Evolutionary conservation across 2,797 vertebrate genomes (phyloP), one percentile per base, ranked within the genome.

Genomic region (Phataginus tricuspis): DNA sequence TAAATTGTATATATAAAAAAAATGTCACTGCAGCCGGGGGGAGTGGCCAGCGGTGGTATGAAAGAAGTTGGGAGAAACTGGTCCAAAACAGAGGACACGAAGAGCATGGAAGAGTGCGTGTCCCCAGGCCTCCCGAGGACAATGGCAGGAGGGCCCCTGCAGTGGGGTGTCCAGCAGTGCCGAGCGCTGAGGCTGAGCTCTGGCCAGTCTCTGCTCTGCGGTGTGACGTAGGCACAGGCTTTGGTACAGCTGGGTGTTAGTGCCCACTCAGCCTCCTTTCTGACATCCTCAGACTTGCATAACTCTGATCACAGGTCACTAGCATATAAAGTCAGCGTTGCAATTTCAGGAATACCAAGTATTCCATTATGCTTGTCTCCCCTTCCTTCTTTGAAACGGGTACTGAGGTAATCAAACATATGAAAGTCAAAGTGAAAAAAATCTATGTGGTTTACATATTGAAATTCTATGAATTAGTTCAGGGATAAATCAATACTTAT

Each of bases 331-430:
- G 51, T 90, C 79, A 79, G 23, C 45, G 31, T 18, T 63, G 39
- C 51, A 61, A 18, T 29, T 78, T 66, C 77, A 45, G 25, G 42
- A 68, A 86, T 34, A 31, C 2, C 69, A 91, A 91, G 7, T 27
- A 75, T 64, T 89, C 29, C 23, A 61, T 49, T 90, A 89, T 71
- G 19, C 51, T 87, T 64, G 45, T 42, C 83, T 92, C 29, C 39
- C 27, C 63, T 79, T 86, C 15, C 39, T 39, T 75, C 39, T 84
- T 95, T 93, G 71, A 90, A 61, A 75, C 84, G 21, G 23, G 9
- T 42, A 79, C 4, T 39, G 68, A 86, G 59, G 39, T 51, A 55
- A 92, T 51, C 45, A 89, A 78, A 61, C 59, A 49, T 45, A 66
- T 61, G 49, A 51, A 74, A 77, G 59, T 29, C 71, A 7, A 85